These are phyloP conservation scores for Andrena bucephala DNA, from an alignment of 2,888 invertebrate genomes.

Conservation along the genomic window DNA sequence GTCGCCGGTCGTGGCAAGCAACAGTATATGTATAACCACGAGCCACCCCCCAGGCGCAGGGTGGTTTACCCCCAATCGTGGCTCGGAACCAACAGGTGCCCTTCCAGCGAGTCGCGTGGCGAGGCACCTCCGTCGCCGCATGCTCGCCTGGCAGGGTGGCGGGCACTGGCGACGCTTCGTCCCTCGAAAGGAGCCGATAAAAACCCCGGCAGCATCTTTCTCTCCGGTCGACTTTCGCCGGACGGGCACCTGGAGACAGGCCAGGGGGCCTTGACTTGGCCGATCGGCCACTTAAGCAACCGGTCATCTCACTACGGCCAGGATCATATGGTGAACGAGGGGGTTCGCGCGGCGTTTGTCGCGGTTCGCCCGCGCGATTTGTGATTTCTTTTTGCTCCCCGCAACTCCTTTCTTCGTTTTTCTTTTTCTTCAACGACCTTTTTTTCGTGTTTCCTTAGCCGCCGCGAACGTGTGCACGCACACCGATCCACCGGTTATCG, in stretches of 20 bases:
- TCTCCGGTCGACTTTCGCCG: conserved; percentile 73
- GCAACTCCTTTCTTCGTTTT: conserved; percentile 47
- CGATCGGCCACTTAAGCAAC: conserved; percentile 81
- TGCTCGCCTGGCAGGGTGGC: conserved; percentile 80
- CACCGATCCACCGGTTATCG: conserved; percentile 65
- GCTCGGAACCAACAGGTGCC: neutral
- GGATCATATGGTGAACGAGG: conserved; percentile 78
- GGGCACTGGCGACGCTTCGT: conserved; percentile 84
- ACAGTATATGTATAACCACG: neutral
- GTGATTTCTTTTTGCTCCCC: conserved; percentile 63
- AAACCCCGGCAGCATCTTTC: conserved; percentile 80
- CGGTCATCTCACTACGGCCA: conserved; percentile 81
- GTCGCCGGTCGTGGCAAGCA: neutral
- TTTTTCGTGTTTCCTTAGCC: conserved; percentile 31
- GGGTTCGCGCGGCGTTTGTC: conserved; percentile 62
- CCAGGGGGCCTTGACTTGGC: conserved; percentile 63
- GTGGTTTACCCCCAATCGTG: conserved; percentile 24
- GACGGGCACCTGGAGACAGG: conserved; percentile 75
- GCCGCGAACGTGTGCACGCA: conserved; percentile 54
- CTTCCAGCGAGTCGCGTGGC: neutral
- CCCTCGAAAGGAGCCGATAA: conserved; percentile 82
- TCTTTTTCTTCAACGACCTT: conserved; percentile 40
- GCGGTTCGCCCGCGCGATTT: conserved; percentile 55
- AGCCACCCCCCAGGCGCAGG: conserved; percentile 21
- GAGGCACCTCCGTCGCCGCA: conserved; percentile 53